Conservation (phyloP, 2,888 invertebrate genomes). For the Zeuzera pyrina region DNA sequence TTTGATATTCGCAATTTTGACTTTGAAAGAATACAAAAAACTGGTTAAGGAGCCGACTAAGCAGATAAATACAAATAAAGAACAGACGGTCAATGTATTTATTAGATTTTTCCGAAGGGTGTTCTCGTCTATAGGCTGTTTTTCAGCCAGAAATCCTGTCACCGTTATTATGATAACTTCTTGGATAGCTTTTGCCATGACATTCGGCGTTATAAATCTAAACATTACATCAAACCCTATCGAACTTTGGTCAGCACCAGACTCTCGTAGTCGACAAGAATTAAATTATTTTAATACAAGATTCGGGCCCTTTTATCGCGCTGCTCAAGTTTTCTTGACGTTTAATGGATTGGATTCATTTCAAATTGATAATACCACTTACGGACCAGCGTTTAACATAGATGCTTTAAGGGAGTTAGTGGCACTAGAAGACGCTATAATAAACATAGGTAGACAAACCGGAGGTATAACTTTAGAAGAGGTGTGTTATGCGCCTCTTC, state of each 20-base stretch:
- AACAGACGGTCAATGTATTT: conserved; percentile 23
- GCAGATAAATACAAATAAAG: conserved; percentile 17
- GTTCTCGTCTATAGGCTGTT: conserved; percentile 51
- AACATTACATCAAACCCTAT: conserved; percentile 90
- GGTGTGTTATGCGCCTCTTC: conserved; percentile 90
- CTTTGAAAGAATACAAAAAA: conserved; percentile 24
- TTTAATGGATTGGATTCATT: conserved; percentile 66
- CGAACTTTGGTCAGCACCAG: conserved; percentile 92
- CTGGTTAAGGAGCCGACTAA: conserved; percentile 17
- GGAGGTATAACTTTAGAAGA: conserved; percentile 57
- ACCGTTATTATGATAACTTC: conserved; percentile 76
- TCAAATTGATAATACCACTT: conserved; percentile 55
- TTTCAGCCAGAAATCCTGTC: conserved; percentile 79
- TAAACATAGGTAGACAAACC: conserved; percentile 72
- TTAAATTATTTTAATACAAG: conserved; percentile 89
- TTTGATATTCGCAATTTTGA: conserved; percentile 36
- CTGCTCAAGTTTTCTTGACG: conserved; percentile 90
- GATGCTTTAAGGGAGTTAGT: conserved; percentile 83
- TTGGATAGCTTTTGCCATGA: conserved; percentile 72
- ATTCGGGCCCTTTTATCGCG: conserved; percentile 92
- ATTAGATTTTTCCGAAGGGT: conserved; percentile 34
- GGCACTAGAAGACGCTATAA: conserved; percentile 77
- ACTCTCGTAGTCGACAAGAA: conserved; percentile 85
- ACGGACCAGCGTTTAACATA: conserved; percentile 86
- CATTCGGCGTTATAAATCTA: conserved; percentile 78